Evolutionary conservation across 2,797 vertebrate species (phyloP).

Genomic region (Oryzias sinensis): DNA sequence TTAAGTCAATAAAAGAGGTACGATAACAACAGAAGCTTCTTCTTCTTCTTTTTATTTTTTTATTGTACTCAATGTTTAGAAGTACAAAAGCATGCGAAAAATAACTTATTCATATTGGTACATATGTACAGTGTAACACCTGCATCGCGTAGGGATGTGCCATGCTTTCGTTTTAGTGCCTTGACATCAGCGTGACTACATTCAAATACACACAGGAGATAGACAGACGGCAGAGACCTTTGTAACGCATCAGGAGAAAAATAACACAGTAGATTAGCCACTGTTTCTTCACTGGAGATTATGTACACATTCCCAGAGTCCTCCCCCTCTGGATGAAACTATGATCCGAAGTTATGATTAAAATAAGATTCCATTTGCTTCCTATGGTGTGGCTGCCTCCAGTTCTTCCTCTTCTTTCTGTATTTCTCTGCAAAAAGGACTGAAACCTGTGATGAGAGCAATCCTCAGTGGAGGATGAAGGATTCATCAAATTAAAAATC

Average conservation of each 20-base stretch:
- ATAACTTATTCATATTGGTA: conserved; percentile 87
- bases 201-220: conserved; percentile 56
- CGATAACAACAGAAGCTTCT: conserved; percentile 7
- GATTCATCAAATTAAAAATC: not conserved
- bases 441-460: not conserved
- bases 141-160: conserved; percentile 66
- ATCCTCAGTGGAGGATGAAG: not conserved
- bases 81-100: conserved; percentile 94
- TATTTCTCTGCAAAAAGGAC: conserved; percentile 3
- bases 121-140: conserved; percentile 87
- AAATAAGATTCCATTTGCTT: conserved; percentile 4
- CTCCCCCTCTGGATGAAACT: conserved; percentile 6
- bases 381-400: conserved; percentile 1
- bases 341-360: conserved; percentile 14
- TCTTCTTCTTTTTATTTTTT: conserved; percentile 38
- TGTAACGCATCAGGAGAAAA: conserved; percentile 32
- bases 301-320: conserved; percentile 24
- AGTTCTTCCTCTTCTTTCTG: not conserved
- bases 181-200: conserved; percentile 53
- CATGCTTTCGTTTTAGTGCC: conserved; percentile 70
- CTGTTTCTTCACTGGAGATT: conserved; percentile 11
- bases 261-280: conserved; percentile 42
- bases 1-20: conserved; percentile 44
- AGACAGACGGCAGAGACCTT: conserved; percentile 51
- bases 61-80: conserved; percentile 76